Evolutionary conservation across 2,888 invertebrate genomes (phyloP), one percentile per base, ranked within the genome.

Genomic region (Ochropleura plecta): DNA sequence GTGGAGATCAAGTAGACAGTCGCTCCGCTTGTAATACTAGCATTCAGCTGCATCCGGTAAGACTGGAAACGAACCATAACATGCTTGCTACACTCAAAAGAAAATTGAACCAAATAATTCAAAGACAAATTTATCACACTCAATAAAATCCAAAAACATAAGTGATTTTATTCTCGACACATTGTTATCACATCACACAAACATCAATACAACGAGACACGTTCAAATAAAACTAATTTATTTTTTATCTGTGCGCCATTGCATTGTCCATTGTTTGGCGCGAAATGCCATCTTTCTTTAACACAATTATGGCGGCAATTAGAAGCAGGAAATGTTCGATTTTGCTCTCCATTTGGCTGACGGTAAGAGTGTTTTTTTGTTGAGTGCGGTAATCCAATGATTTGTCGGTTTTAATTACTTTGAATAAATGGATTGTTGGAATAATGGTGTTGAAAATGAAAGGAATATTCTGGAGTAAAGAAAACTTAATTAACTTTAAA

Each of bases 251-350:
- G 78, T 81, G 64, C 73, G 59, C 55, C 74, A 80, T 90, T 89
- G 1, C 3, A 40, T 59, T 59, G 90, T 90, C 86, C 88, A 89
- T 90, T 90, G 90, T 90, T 84, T 77, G 85, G 85, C 85, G 83
- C 72, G 87, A 86, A 81, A 81, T 79, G 75, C 81, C 78, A 85
- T 87, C 82, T 88, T 88, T 88, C 85, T 73, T 59, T 79, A 46
- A 71, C 77, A 75, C 55, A 80, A 83, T 88, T 75, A 88, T 80
- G 76, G 66, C 65, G 66, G 77, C 67, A 87, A 88, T 88, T 88
- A 86, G 30, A 49, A 80, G 51, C 82, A 85, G 89, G 88, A 88
- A 88, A 86, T 76, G 75, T 86, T 76, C 63, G 76, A 73, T 73
- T 87, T 83, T 81, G 72, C 78, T 86, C 62, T 78, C 72, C 83